These are phyloP conservation scores for Amphibalanus amphitrite DNA, from an alignment of 1,140 invertebrate genomes.

Conservation along the genomic window DNA sequence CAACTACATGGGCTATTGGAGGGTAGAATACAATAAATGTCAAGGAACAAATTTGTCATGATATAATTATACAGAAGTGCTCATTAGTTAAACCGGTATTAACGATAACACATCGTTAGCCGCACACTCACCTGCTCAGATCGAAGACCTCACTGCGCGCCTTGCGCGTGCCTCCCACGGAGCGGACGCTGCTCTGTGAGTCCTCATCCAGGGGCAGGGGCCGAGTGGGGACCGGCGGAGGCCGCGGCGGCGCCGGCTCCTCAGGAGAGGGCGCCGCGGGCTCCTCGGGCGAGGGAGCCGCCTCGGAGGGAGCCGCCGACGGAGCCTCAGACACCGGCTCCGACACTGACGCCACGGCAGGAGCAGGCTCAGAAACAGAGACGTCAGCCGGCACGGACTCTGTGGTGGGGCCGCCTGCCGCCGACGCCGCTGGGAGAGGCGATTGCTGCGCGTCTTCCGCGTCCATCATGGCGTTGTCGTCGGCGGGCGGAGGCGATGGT, in stretches of 20 bases:
- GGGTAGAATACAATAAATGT: no score
- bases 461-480: constrained; percentile 3
- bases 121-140: neutral
- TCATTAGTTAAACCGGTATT: no score
- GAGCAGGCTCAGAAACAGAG: neutral
- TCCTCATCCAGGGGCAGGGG: neutral
- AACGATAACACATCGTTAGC: no score
- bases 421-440: neutral
- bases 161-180: neutral
- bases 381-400: no score
- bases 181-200: neutral
- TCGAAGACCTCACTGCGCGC: no score
- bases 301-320: no score
- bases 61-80: no score
- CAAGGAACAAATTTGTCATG: no score
- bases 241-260: neutral
- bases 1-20: no score
- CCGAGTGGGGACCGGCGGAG: neutral
- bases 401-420: no score
- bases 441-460: neutral
- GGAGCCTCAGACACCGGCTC: no score
- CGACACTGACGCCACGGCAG: neutral
- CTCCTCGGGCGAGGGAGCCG: no score
- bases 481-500: neutral
- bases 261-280: neutral